Evolutionary conservation across 2,888 invertebrate species (phyloP).

Genomic region (Endotricha flammealis): DNA sequence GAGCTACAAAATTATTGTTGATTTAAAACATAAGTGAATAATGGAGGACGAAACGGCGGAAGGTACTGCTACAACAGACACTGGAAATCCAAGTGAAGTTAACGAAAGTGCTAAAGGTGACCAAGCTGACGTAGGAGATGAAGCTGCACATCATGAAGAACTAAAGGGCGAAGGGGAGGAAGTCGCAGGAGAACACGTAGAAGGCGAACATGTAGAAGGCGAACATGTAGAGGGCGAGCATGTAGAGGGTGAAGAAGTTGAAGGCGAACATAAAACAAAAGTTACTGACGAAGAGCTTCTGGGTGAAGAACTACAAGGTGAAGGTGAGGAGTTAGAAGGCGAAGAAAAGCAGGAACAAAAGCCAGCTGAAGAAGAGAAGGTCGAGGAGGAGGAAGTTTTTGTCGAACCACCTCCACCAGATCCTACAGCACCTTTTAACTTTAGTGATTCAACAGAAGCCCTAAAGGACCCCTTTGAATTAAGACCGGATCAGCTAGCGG

Average conservation of each 20-base stretch:
- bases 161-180: conserved; percentile 21
- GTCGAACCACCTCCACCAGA: conserved; percentile 58
- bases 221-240: conserved; percentile 25
- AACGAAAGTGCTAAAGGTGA: conserved; percentile 13
- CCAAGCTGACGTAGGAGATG: conserved; percentile 20
- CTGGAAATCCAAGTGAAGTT: conserved; percentile 14
- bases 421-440: conserved; percentile 59
- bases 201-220: conserved; percentile 23
- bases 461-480: conserved; percentile 51
- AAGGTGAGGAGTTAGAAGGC: conserved; percentile 23
- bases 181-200: conserved; percentile 13
- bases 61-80: conserved; percentile 21
- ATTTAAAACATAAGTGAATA: no score
- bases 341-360: conserved; percentile 27
- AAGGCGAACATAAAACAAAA: conserved; percentile 16
- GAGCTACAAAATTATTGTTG: conserved; percentile 26
- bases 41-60: conserved; percentile 28
- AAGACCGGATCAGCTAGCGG: conserved; percentile 57
- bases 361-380: conserved; percentile 30
- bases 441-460: conserved; percentile 57
- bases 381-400: conserved; percentile 50
- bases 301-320: conserved; percentile 27
- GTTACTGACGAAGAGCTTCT: conserved; percentile 22
- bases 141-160: conserved; percentile 13
- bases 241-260: conserved; percentile 21